Evolutionary conservation across 2,888 invertebrate genomes (phyloP), one percentile per base, ranked within the genome.

Genomic region (Eucriotettix oculatus): DNA sequence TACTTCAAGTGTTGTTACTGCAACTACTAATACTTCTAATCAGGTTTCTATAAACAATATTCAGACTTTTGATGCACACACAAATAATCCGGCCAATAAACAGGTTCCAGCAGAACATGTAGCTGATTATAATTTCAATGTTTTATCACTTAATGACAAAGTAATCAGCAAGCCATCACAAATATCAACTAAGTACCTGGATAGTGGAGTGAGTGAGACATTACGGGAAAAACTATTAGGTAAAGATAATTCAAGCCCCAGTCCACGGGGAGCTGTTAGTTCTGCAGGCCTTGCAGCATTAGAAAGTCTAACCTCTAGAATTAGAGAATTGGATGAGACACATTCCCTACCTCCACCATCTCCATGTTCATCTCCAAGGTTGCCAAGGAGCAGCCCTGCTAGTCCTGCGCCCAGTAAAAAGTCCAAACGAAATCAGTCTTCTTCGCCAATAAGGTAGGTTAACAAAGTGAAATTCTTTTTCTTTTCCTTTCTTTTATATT

Each of bases 301-400:
- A n/a, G 55, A 55, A 14, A 55, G 55, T 55, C 41, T 55, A 41
- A 55, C 55, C 41, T 29, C 55, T 41, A 29, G 42, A 29, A n/a
- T 40, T 14, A 12, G 42, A 12, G 55, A 55, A n/a, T 52, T 61
- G 14, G 62, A 73, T 56, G 73, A 73, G 59, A 71, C 71, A 62
- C 71, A 70, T 61, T 72, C 73, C 16, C 67, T 73, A 53, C 74
- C 73, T 60, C 73, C 73, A 10, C 71, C 71, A 41, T 74, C 72
- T n/a, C 74, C 72, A 17, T 69, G 72, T 56, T 70, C 73, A 52
- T 69, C 71, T 16, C 64, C 68, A 10, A 68, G 88, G 66, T 74
- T 87, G 62, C 86, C 87, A 16, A 80, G 87, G 68, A 86, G 87
- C 69, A 86, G 84, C n/a, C 88, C 87, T 54, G 82, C 82, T 52